A percentile compares a stretch with the other conserved stretches of the same genome.
Conservation (phyloP, 2,113 vertebrate species). For the Heteronetta atricapilla region DNA sequence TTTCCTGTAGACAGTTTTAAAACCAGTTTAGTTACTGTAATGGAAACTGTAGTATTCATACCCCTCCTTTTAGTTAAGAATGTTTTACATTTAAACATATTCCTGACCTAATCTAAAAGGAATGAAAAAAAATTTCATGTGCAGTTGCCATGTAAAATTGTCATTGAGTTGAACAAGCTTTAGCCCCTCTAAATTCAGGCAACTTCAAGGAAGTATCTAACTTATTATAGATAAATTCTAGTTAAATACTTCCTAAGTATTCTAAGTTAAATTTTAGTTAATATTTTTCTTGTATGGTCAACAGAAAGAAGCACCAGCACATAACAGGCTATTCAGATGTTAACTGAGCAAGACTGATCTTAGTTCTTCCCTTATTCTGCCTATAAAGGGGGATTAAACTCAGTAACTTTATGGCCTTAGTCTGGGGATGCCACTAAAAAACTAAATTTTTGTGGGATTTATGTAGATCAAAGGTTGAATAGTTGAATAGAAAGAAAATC, state of each 20-base stretch:
- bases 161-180: not conserved
- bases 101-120: not conserved
- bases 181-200: not conserved
- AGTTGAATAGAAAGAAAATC: not conserved
- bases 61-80: not conserved
- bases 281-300: not conserved
- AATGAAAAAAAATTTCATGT: not conserved
- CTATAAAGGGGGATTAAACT: not conserved
- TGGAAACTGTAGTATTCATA: not conserved
- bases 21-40: not conserved
- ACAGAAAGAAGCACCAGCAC: not conserved
- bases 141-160: not conserved
- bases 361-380: not conserved
- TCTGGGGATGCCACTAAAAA: not conserved
- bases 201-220: not conserved
- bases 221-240: not conserved
- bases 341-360: not conserved
- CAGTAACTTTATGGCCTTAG: not conserved
- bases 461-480: not conserved
- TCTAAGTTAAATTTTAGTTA: not conserved
- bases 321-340: not conserved
- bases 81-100: not conserved
- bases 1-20: not conserved
- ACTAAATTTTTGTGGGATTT: not conserved
- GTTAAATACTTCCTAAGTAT: no score